phyloP scores from a whole-genome alignment of 2,888 invertebrate genomes.

The Netelia virgata region DNA sequence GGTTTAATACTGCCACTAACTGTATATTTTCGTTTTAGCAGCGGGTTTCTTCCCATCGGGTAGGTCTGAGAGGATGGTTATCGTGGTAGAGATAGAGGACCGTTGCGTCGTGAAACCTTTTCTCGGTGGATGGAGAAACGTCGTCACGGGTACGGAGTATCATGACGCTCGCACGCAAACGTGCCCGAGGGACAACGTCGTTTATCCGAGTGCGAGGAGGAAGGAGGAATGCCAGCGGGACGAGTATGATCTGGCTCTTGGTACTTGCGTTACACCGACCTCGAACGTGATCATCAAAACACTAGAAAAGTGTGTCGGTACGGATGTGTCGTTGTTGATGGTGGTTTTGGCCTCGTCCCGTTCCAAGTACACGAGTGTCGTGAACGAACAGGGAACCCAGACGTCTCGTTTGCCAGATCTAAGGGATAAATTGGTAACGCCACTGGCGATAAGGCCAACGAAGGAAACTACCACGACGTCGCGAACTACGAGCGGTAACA shows the following conservation, averaged over 20 bases:
- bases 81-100: constrained; percentile 88
- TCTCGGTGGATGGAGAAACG: constrained; percentile 92
- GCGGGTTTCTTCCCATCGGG: neutral
- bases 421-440: constrained; percentile 74
- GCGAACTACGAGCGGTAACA: constrained; percentile 2
- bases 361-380: constrained; percentile 72
- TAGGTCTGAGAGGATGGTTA: constrained; percentile 71
- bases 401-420: constrained; percentile 75
- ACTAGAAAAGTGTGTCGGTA: constrained; percentile 28
- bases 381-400: constrained; percentile 74
- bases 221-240: constrained; percentile 14
- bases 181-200: constrained; percentile 65
- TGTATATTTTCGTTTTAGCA: neutral
- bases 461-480: neutral
- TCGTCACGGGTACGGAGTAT: constrained; percentile 89
- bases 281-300: constrained; percentile 87
- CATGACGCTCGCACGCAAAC: constrained; percentile 95
- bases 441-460: constrained; percentile 47
- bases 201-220: constrained; percentile 54
- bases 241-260: neutral
- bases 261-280: constrained; percentile 28
- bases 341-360: constrained; percentile 52
- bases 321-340: constrained; percentile 50
- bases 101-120: constrained; percentile 90
- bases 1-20: neutral